Base-by-base conservation (phyloP, 2,797 vertebrate genomes). In the Acrossocheilus fasciatus region DNA sequence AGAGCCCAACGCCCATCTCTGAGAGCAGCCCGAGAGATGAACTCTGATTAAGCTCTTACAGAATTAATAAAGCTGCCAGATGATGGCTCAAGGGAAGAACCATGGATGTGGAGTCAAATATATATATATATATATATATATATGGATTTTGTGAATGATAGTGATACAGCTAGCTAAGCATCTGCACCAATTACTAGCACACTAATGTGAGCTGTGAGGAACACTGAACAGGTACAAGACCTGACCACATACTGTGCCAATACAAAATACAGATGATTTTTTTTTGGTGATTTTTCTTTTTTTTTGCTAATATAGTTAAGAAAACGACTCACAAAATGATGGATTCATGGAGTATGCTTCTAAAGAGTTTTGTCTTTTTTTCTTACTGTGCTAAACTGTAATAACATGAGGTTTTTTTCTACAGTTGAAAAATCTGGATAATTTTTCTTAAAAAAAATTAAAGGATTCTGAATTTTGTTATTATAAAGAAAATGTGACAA, bases 1-100 rank as follows among this genome's bases (percentile, higher is more conserved):
- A 87, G 97, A 98, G 90, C 93, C 92, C 30, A 91, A 92, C 0
- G 89, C 94, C 0, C 26, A 45, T 96, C 96, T 0, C 97, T 97
- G 94, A 97, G 97, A 94, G 97, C 96, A 66, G 97, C 97, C 7
- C 95, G 94, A 0, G 91, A 70, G 97, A 99, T 0, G 97, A 99
- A 88, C 96, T 99, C 87, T 99, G 96, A 99, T 80, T 52, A 15
- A 11, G 7, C 23, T 62, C 14, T 79, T 26, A 17, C 52, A 78
- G 36, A 68, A 68, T 18, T 68, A 36, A 68, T 18, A 68, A 62
- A 23, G 54, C 26, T 15, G 76, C 41, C 54, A 59, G 54, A 41
- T 62, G 23, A 78, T 12, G 18, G 54, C 4, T n/a, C 20, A 78
- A 78, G n/a, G 7, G 26, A 41, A 17, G 14, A 52, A 6, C 15